phyloP scores from a whole-genome alignment of 2,797 vertebrate genomes.

The Botia almorhae region DNA sequence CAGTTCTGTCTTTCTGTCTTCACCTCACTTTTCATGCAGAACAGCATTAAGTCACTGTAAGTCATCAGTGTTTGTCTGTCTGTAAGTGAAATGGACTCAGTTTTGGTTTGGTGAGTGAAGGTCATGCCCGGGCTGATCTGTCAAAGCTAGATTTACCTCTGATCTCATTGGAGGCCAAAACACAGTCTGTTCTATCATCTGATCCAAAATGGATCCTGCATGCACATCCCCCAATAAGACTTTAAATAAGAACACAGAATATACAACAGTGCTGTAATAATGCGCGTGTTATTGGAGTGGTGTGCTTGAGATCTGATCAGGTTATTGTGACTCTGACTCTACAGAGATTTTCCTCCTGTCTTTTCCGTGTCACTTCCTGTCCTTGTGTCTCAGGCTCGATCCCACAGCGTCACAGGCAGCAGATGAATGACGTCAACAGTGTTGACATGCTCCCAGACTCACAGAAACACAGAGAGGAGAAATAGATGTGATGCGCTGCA shows the following conservation, averaged over 20 bases:
- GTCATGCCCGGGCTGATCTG: conserved; percentile 73
- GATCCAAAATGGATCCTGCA: no score
- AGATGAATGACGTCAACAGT: conserved; percentile 61
- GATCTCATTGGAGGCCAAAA: conserved; percentile 62
- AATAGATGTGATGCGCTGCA: conserved; percentile 43
- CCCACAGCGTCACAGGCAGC: conserved; percentile 34
- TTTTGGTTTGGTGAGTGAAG: conserved; percentile 57
- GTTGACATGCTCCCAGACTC: conserved; percentile 48
- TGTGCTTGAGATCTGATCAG: conserved; percentile 18
- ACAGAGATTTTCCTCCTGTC: background rate
- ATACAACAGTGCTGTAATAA: background rate
- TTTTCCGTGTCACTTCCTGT: conserved; percentile 25
- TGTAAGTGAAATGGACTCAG: conserved; percentile 71
- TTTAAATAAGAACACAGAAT: background rate
- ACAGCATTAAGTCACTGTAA: conserved; percentile 76
- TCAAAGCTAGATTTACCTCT: conserved; percentile 71
- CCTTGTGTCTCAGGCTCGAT: conserved; percentile 30
- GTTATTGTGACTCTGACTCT: conserved; percentile 15
- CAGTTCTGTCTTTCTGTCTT: no score
- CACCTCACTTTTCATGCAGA: conserved; percentile 45
- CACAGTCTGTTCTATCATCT: conserved; percentile 34
- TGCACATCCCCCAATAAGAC: no score
- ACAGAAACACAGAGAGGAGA: conserved; percentile 53
- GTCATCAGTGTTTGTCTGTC: conserved; percentile 76
- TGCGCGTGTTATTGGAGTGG: background rate